Percentiles rank a stretch among this genome's conserved stretches.
phyloP scores from a whole-genome alignment of 2,888 invertebrate species.

The Temnothorax rugatulus region DNA sequence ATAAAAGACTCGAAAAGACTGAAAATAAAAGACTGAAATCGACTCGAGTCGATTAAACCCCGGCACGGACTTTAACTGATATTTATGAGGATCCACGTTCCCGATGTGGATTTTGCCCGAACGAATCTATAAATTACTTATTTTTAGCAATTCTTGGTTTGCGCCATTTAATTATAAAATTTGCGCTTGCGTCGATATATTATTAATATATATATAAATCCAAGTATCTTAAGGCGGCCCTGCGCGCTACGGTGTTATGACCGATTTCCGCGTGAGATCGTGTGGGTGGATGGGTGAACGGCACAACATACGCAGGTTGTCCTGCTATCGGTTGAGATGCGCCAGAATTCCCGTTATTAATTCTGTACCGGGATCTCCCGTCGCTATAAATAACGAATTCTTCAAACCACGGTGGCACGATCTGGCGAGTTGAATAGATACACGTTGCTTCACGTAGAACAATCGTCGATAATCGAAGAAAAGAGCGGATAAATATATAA shows the following conservation, averaged over 20 bases:
- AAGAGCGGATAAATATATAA: slow-evolving; percentile 56
- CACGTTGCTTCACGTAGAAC: not conserved
- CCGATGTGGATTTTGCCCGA: not conserved
- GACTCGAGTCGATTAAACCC: not conserved
- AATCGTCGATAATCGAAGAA: slow-evolving; percentile 17
- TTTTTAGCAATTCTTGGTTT: not conserved
- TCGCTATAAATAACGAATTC: slow-evolving; percentile 70
- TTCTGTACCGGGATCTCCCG: slow-evolving; percentile 21
- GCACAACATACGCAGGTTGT: slow-evolving; percentile 9
- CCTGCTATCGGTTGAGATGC: slow-evolving; percentile 42
- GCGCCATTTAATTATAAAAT: not conserved
- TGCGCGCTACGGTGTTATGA: not conserved
- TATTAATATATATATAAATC: not conserved
- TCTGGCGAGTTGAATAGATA: slow-evolving; percentile 3
- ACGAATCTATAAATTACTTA: not conserved
- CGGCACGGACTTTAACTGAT: not conserved
- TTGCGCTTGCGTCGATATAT: not conserved
- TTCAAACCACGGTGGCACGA: slow-evolving; percentile 57
- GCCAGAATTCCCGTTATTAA: slow-evolving; percentile 40
- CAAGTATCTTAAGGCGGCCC: slow-evolving; percentile 3
- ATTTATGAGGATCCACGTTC: not conserved
- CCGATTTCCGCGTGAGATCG: slow-evolving; percentile 21
- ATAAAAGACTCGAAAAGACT: too few species aligned
- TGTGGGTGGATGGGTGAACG: slow-evolving; percentile 25
- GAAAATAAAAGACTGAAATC: not conserved